phyloP scores from a whole-genome alignment of 2,797 vertebrate genomes.

The Hafferia zeledoni region DNA sequence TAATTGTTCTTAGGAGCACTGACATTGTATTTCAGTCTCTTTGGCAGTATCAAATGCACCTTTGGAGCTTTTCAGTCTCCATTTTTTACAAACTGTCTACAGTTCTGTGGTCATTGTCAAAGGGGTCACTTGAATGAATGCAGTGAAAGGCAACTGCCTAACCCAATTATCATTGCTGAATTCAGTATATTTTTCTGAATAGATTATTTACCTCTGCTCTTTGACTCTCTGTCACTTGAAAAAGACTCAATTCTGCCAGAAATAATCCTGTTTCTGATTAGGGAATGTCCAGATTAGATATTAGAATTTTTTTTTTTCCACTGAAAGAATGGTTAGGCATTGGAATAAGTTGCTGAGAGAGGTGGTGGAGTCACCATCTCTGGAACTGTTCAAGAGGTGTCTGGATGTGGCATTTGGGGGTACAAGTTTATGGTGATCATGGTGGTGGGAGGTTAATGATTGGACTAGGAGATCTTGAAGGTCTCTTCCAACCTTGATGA shows the following conservation, averaged over 20 bases:
- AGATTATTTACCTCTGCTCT: neutral
- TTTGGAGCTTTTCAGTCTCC: neutral
- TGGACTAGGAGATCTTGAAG: neutral
- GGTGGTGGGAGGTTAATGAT: neutral
- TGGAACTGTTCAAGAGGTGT: neutral
- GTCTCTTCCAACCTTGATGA: neutral
- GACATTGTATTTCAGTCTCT: neutral
- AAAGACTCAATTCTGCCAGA: neutral
- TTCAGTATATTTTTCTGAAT: neutral
- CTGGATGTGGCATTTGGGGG: neutral
- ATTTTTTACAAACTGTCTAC: neutral
- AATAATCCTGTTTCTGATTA: neutral
- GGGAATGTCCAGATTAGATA: neutral
- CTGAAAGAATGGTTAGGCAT: neutral
- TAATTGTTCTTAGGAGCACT: neutral
- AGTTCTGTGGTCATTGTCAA: neutral
- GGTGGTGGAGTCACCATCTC: neutral
- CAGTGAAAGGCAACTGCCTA: neutral
- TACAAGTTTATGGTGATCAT: accelerated
- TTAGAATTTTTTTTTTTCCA: neutral
- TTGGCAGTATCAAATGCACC: neutral
- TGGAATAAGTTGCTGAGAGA: neutral
- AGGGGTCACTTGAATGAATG: neutral
- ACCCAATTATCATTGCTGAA: neutral
- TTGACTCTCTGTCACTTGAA: neutral